Base-by-base conservation (phyloP, 2,797 vertebrate species). In the Hybognathus amarus region DNA sequence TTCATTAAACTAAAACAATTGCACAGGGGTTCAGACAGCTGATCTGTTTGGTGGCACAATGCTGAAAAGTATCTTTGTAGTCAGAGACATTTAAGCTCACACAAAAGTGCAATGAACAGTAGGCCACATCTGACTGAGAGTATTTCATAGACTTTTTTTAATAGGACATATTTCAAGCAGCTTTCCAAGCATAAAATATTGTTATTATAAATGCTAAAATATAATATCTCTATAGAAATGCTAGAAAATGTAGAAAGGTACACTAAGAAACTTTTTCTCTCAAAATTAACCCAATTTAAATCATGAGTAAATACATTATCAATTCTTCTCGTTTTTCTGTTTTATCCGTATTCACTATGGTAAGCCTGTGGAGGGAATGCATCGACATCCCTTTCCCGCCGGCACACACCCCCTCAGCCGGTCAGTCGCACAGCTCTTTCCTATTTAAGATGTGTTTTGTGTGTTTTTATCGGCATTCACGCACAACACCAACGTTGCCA, bases 1-100 rank as follows among this genome's bases (percentile, higher is more conserved):
- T 85, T 77, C 67, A 83, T 47, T 76, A 56, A 63, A 79, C 54
- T 54, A 77, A 68, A 63, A 77, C 70, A 63, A 75, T 17, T 66
- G 75, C 61, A 64, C 22, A 45, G 18, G 70, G 13, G 6, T 59
- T 68, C n/a, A 38, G 50, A 27, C 50, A 61, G 50, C 40, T 36
- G 6, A 69, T 52, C 7, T 11, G 6, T 69, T 54, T 27, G 36
- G 66, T 50, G 42, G 45, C 56, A 66, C 64, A 83, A 17, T 20
- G 2, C n/a, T 36, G 33, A 24, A 73, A 27, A 17, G 36, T n/a
- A 61, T 74, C 27, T 64, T 42, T 17, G 56, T 24, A n/a, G 38
- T 56, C 54, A 13, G 66, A 59, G 78, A 70, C 67, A 70, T 70
- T 70, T 70, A 70, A 24, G 17, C 50, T 40, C 12, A 15, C 9